Base-by-base conservation (phyloP, 2,888 invertebrate genomes). In the Pollenia labialis region DNA sequence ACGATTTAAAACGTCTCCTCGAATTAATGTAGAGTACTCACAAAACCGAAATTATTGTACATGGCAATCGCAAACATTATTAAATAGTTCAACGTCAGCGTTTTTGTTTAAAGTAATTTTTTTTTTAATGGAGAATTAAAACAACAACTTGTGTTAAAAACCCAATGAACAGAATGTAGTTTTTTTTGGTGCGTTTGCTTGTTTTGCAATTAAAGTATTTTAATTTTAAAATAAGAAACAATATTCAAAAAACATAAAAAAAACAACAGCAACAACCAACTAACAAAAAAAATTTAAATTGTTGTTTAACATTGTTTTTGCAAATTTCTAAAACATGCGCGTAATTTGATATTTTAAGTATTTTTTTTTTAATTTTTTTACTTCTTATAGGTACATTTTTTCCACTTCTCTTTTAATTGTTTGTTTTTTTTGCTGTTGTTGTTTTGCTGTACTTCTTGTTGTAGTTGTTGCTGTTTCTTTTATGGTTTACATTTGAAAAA, bases 251-350 rank as follows among this genome's bases (percentile, higher is more conserved):
- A n/a, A 52, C 14, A 50, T 2, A 58, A 32, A 32, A 32, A 32
- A 48, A 2, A 23, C 2, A 23, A 56, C 14, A 52, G 16, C 23
- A 46, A 62, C 12, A 40, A 62, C 10, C 42, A 40, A 64, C 18
- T 18, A 50, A 32, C 10, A 16, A 46, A 58, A 44, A 46, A 76
- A 68, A 72, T 16, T 54, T 46, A 66, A 69, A 68, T 71, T 82
- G 71, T 85, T 85, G 87, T 85, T 87, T 76, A 82, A 87, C 81
- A 84, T 84, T 88, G 83, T 88, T 85, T 81, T 86, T 86, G 84
- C 77, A 85, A 85, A 88, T 86, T 87, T 85, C 80, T 84, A 71
- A 81, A 81, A 79, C 86, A 87, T 86, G 81, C 23, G 88, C 88
- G 88, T 68, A 88, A 88, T 88, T 87, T 80, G 88, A 88, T 87